Evolutionary conservation across 1,140 invertebrate genomes (phyloP), one percentile per base, ranked within the genome.

Genomic region (Sycophila sp.): DNA sequence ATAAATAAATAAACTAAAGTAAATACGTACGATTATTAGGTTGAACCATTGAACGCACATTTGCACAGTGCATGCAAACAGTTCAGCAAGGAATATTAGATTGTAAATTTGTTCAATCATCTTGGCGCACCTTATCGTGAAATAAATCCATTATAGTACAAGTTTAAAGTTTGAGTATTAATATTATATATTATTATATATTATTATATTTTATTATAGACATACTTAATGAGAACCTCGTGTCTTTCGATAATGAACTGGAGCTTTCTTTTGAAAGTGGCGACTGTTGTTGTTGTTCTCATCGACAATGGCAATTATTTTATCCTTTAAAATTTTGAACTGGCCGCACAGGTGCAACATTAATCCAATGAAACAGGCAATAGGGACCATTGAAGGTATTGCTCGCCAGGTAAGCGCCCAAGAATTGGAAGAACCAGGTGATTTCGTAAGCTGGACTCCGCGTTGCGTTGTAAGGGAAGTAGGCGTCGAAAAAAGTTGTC

Each of bases 71-170:
- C 62, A 65, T 1, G 45, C 26, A 32, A 65, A 19, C 7, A 65
- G 34, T 53, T 65, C 62, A 11, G 22, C 62, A 13, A 65, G 36
- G 38, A 65, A 53, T n/a, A 65, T 53, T 0, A 34, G n/a, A 38
- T 53, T 65, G 17, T 53, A 65, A 19, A 38, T 26, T 36, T 24
- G 10, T 49, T 65, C 62, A 38, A 53, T 51, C 10, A 34, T 22
- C n/a, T 22, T 34, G 24, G 70, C 55, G 26, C 60, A 72, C 53
- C 70, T 72, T 49, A 13, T 63, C n/a, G n/a, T n/a, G n/a, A n/a
- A 62, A 56, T 17, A 19, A 55, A 5, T 34, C 11, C 24, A 7
- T 34, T 11, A 17, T 10, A 34, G 4, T 56, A 22, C 8, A 4
- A 28, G 7, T 4, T 13, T 4, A 10, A 28, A 34, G n/a, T 32